A percentile compares a stretch with the other conserved stretches of the same genome.
Conservation (phyloP, 1,140 invertebrate species). For the Drosophila chauvacae region DNA sequence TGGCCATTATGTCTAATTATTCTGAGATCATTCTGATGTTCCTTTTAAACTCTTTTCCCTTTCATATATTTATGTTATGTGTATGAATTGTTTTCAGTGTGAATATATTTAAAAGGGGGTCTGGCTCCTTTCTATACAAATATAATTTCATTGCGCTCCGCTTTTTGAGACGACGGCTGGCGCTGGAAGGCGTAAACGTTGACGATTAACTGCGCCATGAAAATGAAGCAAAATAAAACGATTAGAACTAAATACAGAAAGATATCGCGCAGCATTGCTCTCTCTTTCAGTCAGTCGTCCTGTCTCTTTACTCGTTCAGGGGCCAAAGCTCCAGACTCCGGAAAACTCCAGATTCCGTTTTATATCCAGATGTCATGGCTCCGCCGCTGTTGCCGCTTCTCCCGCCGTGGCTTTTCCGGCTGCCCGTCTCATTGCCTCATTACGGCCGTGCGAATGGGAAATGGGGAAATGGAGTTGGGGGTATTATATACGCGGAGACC, state of each 20-base stretch:
- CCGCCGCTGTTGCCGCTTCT: slow-evolving; percentile 13
- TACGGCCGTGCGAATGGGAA: slow-evolving; percentile 46
- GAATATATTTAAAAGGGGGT: neutral
- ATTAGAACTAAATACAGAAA: slow-evolving; percentile 83
- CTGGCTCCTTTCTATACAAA: slow-evolving; percentile 69
- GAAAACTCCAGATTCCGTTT: slow-evolving; percentile 41
- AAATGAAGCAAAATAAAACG: slow-evolving; percentile 84
- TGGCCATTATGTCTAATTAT: neutral
- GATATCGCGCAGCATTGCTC: slow-evolving; percentile 81
- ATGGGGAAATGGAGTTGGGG: slow-evolving; percentile 25
- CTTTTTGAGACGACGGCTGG: slow-evolving; percentile 70
- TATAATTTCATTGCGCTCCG: slow-evolving; percentile 82
- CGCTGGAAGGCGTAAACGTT: slow-evolving; percentile 83
- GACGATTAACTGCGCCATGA: slow-evolving; percentile 84
- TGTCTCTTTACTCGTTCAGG: slow-evolving; percentile 29
- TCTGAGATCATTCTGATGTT: neutral
- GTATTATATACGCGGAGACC: slow-evolving; percentile 17
- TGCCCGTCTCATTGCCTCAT: slow-evolving; percentile 53
- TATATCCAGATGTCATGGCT: slow-evolving; percentile 52
- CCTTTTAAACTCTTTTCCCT: neutral
- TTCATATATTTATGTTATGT: neutral
- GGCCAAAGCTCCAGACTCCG: slow-evolving; percentile 47
- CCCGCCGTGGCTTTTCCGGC: slow-evolving; percentile 31
- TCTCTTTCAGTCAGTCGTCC: neutral
- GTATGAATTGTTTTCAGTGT: neutral